phyloP scores from a whole-genome alignment of 2,888 invertebrate genomes.

The Diarsia dahlii region DNA sequence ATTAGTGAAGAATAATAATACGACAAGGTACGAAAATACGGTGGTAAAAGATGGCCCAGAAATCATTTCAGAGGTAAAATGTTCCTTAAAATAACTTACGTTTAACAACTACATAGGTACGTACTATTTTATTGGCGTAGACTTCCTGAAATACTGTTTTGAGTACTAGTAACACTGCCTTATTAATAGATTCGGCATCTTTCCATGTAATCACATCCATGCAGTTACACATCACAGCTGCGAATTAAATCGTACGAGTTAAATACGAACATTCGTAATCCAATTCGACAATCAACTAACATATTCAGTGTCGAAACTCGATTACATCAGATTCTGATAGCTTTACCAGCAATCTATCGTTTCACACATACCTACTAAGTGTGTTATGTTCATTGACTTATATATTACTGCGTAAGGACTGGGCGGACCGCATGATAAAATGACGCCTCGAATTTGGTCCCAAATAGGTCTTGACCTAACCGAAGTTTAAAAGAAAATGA shows the following conservation, averaged over 20 bases:
- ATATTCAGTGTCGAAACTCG: slow-evolving; percentile 68
- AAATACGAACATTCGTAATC: slow-evolving; percentile 58
- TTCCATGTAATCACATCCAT: slow-evolving; percentile 47
- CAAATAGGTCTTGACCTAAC: no score
- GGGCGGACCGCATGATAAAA: no score
- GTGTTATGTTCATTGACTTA: slow-evolving; percentile 2
- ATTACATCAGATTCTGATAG: slow-evolving; percentile 70
- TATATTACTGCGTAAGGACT: no score
- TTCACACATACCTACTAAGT: slow-evolving; percentile 16
- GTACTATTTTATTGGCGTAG: not conserved
- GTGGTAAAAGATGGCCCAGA: not conserved
- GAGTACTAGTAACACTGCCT: slow-evolving; percentile 11
- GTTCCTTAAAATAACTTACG: slow-evolving; percentile 45
- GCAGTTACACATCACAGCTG: slow-evolving; percentile 47
- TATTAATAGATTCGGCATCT: slow-evolving; percentile 55
- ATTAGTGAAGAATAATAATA: not conserved
- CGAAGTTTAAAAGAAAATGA: no score
- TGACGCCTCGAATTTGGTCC: no score
- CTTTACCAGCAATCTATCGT: slow-evolving; percentile 47
- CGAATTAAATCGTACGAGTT: slow-evolving; percentile 60
- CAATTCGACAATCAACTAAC: slow-evolving; percentile 72
- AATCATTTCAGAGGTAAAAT: not conserved
- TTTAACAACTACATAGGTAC: slow-evolving; percentile 10
- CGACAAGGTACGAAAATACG: not conserved
- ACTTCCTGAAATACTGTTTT: slow-evolving; percentile 28